These are phyloP conservation scores for Salpingus planirostris DNA, from an alignment of 2,888 invertebrate species.

Conservation along the genomic window DNA sequence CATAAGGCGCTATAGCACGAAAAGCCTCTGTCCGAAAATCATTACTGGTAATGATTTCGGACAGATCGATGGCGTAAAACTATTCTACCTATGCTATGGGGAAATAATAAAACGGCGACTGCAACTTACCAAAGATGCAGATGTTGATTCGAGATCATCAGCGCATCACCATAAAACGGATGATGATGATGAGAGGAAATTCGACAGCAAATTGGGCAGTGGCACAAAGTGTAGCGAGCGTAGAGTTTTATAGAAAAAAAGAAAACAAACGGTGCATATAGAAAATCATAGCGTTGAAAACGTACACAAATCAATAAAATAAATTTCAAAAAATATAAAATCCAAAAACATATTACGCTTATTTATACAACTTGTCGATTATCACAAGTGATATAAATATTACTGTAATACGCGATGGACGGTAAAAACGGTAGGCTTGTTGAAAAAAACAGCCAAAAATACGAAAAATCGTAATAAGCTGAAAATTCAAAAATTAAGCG, in stretches of 20 bases:
- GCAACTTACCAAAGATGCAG: slow-evolving; percentile 39
- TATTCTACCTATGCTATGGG: too few species aligned
- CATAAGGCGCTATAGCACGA: too few species aligned
- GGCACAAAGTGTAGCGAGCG: slow-evolving; percentile 43
- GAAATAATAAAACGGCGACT: too few species aligned
- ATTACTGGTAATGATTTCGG: too few species aligned
- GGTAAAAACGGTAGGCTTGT: too few species aligned
- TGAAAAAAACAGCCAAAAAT: slow-evolving; percentile 3
- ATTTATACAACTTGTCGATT: too few species aligned
- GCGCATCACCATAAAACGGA: slow-evolving; percentile 30
- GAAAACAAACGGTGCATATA: slow-evolving; percentile 44
- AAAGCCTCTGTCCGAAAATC: background rate
- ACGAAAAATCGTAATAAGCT: background rate
- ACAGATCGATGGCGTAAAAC: too few species aligned
- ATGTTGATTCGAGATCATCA: slow-evolving; percentile 18
- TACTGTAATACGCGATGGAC: too few species aligned
- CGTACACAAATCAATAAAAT: slow-evolving; percentile 14
- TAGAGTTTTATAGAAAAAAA: slow-evolving; percentile 43
- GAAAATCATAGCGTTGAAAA: slow-evolving; percentile 36
- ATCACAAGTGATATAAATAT: too few species aligned
- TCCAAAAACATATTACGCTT: too few species aligned
- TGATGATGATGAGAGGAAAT: slow-evolving; percentile 27
- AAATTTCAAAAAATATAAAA: slow-evolving; percentile 15
- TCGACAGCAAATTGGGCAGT: slow-evolving; percentile 37
- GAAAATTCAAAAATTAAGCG: too few species aligned